Evolutionary conservation across 1,140 invertebrate genomes (phyloP), one percentile per base, ranked within the genome.

Genomic region (Phymorhynchus buccinoides): DNA sequence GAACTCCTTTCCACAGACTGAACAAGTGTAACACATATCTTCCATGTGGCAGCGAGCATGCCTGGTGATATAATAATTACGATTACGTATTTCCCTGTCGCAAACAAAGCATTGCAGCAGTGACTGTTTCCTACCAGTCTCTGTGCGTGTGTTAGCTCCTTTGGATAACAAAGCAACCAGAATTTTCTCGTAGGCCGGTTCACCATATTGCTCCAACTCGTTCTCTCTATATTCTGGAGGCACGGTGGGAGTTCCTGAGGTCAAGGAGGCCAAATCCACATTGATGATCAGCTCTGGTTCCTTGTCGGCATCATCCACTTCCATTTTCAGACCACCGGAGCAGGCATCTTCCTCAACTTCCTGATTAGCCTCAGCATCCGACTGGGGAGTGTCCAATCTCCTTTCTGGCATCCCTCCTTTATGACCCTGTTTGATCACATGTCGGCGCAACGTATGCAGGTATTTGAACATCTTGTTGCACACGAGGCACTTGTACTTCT

Each of bases 381-480:
- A 7, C 1, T 35, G 2, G 18, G 16, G 37, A 27, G 18, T 75
- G 18, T 27, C 37, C 27, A 16, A 16, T 75, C 0, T 41, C 3
- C 30, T n/a, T 39, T 35, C 35, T 16, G 73, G 73, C 37, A 83
- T 18, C 3, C 62, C 81, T 16, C 62, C 81, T 6, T 71, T 30
- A 22, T 83, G 81, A 14, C 81, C 66, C 39, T 83, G 81, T n/a
- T 83, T 37, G 6, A 39, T 16, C 4, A 83, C 66, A 73, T 83
- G 81, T 32, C 81, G 81, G 16, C 81, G 56, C 81, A 83, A 16
- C 0, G 81, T 83, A 39, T 66, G 56, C 27, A 27, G 3, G 27
- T 83, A 83, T 41, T 83, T 83, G 41, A 83, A 83, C 81, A 83
- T 71, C 41, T 73, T 83, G 66, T 83, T 83, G 41, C 81, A 83